phyloP scores from a whole-genome alignment of 2,113 vertebrate genomes.

The Stegostoma tigrinum region DNA sequence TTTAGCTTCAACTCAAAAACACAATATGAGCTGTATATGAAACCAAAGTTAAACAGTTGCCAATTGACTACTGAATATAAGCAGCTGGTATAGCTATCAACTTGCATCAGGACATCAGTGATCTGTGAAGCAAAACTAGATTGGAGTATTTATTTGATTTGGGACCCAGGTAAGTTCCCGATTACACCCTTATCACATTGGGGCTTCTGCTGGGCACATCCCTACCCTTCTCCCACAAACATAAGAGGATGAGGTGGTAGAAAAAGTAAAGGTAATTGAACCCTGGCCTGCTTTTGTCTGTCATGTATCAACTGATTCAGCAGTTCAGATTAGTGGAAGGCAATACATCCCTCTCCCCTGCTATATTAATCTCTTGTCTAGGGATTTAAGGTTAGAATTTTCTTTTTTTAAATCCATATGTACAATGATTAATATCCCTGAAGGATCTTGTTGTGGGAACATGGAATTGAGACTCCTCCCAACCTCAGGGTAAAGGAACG shows the following conservation, averaged over 20 bases:
- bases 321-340: neutral
- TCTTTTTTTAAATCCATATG: neutral
- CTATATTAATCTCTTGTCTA: neutral
- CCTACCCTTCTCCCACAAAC: neutral
- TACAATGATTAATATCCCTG: neutral
- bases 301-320: neutral
- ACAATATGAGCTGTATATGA: neutral
- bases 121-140: neutral
- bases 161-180: neutral
- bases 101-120: neutral
- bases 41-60: neutral
- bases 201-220: neutral
- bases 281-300: neutral
- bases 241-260: neutral
- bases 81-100: neutral
- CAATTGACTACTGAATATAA: neutral
- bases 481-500: neutral
- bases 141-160: neutral
- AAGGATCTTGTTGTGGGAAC: neutral
- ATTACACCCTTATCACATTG: neutral
- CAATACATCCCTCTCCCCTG: neutral
- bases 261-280: neutral
- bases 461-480: neutral
- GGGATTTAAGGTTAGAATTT: neutral
- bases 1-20: neutral